These are phyloP conservation scores for Drosophila biarmipes DNA, from an alignment of 1,140 invertebrate species.

Conservation along the genomic window DNA sequence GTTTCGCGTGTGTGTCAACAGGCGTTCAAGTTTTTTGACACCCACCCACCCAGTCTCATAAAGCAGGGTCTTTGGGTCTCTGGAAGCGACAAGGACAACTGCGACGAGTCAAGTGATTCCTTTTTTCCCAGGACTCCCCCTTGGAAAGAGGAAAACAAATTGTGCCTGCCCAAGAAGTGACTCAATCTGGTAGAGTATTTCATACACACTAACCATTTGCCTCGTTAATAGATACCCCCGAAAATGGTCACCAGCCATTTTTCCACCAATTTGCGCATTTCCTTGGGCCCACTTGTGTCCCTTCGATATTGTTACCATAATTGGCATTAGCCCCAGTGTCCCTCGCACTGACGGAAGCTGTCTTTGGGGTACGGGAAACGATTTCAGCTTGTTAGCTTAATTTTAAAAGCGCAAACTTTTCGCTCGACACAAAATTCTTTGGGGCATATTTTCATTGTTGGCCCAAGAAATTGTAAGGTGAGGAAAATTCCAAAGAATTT, in stretches of 20 bases:
- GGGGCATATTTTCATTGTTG: constrained; percentile 45
- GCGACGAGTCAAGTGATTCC: constrained; percentile 71
- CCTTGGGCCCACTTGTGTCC: constrained; percentile 12
- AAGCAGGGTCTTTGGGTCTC: constrained; percentile 37
- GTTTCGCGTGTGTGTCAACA: constrained; percentile 70
- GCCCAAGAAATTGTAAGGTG: constrained; percentile 26
- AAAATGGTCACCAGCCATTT: constrained; percentile 39
- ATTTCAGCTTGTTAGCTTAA: constrained; percentile 64
- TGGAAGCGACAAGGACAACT: constrained; percentile 71
- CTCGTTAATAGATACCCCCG: constrained; percentile 36
- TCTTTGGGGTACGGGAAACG: constrained; percentile 27
- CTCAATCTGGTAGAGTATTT: constrained; percentile 37
- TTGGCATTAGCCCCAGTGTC: constrained; percentile 62
- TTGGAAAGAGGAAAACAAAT: constrained; percentile 50
- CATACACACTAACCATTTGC: constrained; percentile 21
- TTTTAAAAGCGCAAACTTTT: constrained; percentile 52
- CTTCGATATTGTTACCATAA: constrained; percentile 54
- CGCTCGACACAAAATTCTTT: constrained; percentile 37
- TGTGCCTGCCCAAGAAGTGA: constrained; percentile 45
- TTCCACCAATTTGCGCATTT: constrained; percentile 48
- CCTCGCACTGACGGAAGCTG: not conserved
- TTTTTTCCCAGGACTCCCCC: constrained; percentile 14
- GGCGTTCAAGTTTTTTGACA: constrained; percentile 75
- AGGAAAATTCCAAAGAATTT: constrained; percentile 23
- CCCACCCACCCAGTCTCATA: constrained; percentile 26